Conservation (phyloP, 1,140 invertebrate species). For the Odontomachus brunneus region DNA sequence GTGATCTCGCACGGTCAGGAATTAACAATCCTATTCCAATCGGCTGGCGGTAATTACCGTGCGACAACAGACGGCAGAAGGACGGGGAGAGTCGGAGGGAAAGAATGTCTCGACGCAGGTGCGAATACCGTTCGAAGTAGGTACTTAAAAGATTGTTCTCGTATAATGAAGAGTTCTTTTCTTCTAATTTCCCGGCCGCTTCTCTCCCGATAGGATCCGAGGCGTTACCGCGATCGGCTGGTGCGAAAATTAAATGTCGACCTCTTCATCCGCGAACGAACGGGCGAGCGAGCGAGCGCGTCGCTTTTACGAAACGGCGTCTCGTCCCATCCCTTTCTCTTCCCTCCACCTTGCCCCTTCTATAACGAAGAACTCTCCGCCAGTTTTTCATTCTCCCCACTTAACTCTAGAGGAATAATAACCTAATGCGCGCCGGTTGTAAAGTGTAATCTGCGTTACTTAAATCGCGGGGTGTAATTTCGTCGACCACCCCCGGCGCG, state of each 20-base stretch:
- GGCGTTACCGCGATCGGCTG: background rate
- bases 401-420: slow-evolving; percentile 55
- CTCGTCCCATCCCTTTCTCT: background rate
- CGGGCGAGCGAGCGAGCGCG: slow-evolving; percentile 10
- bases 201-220: slow-evolving; percentile 20
- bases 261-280: slow-evolving; percentile 40
- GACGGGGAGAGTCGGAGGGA: background rate
- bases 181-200: slow-evolving; percentile 25
- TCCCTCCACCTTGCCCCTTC: no score
- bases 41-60: slow-evolving; percentile 61
- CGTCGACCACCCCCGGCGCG: background rate
- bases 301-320: slow-evolving; percentile 27
- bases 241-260: slow-evolving; percentile 63
- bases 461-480: slow-evolving; percentile 69
- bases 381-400: no score
- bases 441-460: slow-evolving; percentile 72
- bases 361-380: no score
- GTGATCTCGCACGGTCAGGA: background rate
- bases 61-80: background rate
- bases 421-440: slow-evolving; percentile 62
- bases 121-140: slow-evolving; percentile 52
- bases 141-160: slow-evolving; percentile 63
- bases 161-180: slow-evolving; percentile 11
- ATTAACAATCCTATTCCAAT: slow-evolving; percentile 69
- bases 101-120: slow-evolving; percentile 37